These are phyloP conservation scores for Felis catus DNA, from an alignment of 2,113 vertebrate genomes.

Conservation along the genomic window DNA sequence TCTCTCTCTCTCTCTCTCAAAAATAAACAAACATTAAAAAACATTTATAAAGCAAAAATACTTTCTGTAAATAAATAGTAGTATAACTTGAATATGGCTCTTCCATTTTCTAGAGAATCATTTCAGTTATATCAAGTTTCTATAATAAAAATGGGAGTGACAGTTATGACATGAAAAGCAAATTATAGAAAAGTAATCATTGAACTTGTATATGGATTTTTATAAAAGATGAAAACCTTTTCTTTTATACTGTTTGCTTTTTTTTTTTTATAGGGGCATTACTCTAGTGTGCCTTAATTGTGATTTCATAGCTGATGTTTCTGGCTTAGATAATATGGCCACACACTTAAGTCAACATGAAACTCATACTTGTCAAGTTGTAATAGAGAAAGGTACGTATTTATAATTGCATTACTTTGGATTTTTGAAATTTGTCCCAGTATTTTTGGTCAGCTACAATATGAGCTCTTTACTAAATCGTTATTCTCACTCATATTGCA, in stretches of 20 bases:
- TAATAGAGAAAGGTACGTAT: slow-evolving; percentile 91
- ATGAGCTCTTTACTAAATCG: slow-evolving; percentile 62
- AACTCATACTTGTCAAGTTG: slow-evolving; percentile 92
- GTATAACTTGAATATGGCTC: background rate
- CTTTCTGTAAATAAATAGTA: slow-evolving; percentile 8
- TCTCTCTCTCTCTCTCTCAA: too few relatives aligned
- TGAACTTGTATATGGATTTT: slow-evolving; percentile 51
- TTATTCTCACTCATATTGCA: slow-evolving; percentile 65
- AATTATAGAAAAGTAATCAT: slow-evolving; percentile 20
- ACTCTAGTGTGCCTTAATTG: slow-evolving; percentile 95
- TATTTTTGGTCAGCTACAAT: slow-evolving; percentile 65
- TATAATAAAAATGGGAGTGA: slow-evolving; percentile 2
- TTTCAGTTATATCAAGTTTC: slow-evolving; percentile 35
- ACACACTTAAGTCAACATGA: slow-evolving; percentile 91
- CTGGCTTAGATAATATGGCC: slow-evolving; percentile 93
- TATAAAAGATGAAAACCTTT: slow-evolving; percentile 33
- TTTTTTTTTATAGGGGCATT: slow-evolving; percentile 85
- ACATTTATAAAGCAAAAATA: slow-evolving; percentile 40
- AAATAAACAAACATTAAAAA: background rate
- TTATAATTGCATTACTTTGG: background rate
- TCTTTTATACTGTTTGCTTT: slow-evolving; percentile 25
- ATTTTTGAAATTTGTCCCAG: slow-evolving; percentile 37
- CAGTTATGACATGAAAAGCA: background rate
- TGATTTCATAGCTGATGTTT: slow-evolving; percentile 90
- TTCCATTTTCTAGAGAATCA: slow-evolving; percentile 39